These are phyloP conservation scores for Pycnonotus jocosus DNA, from an alignment of 2,113 vertebrate species.

Conservation along the genomic window DNA sequence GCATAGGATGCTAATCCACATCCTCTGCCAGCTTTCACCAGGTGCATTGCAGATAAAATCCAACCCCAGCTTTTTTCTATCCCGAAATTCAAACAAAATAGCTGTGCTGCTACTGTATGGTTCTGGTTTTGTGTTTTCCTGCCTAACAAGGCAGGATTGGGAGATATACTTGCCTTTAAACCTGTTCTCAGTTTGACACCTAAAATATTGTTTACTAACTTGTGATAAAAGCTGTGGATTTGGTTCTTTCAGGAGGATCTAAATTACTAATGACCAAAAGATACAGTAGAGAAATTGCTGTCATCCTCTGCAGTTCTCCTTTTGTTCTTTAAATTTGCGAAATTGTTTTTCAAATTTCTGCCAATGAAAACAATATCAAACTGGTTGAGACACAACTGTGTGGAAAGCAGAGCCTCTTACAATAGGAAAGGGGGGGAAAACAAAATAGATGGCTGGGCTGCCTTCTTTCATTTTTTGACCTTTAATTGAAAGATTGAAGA, in stretches of 20 bases:
- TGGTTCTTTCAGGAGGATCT: not conserved
- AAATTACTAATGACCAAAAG: not conserved
- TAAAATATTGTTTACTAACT: not conserved
- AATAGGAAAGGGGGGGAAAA: not conserved
- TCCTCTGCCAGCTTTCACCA: not conserved
- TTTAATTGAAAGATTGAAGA: constrained; percentile 82
- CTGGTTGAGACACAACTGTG: not conserved
- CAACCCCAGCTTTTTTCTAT: not conserved
- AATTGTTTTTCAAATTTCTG: constrained; percentile 41
- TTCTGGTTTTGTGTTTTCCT: not conserved
- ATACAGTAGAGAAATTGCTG: not conserved
- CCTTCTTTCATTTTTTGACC: constrained; percentile 73
- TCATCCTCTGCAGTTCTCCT: not conserved
- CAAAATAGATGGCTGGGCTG: constrained; percentile 53
- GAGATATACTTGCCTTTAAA: not conserved
- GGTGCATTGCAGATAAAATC: not conserved
- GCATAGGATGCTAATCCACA: not conserved
- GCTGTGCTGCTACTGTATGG: not conserved
- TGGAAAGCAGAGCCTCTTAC: constrained; percentile 28
- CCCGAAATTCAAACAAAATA: not conserved
- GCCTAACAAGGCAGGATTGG: not conserved
- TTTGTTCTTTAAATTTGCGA: constrained; percentile 28
- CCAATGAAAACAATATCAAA: constrained; percentile 25
- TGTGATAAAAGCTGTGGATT: not conserved
- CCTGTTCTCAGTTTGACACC: not conserved